Conservation (phyloP, 2,888 invertebrate genomes). For the Xanthorhoe spadicearia region DNA sequence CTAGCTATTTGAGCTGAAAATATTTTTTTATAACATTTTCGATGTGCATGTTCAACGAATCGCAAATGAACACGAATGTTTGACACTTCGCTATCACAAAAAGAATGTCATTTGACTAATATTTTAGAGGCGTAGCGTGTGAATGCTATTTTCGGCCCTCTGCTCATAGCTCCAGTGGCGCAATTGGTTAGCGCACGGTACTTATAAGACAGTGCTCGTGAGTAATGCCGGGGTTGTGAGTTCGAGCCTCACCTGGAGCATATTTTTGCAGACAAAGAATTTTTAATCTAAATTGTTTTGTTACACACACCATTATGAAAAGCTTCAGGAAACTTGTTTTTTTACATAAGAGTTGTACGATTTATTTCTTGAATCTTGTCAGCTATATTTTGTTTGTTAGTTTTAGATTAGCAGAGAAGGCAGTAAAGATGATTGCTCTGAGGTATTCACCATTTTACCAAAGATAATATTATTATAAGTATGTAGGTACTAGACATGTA, state of each 20-base stretch:
- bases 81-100: slow-evolving; percentile 62
- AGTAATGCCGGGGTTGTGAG: slow-evolving; percentile 99
- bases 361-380: no score
- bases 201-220: slow-evolving; percentile 99
- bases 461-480: no score
- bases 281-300: neutral
- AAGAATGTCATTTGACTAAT: slow-evolving; percentile 67
- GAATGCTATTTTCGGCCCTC: slow-evolving; percentile 56
- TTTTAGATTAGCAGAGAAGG: no score
- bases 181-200: slow-evolving; percentile 99
- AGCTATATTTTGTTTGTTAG: no score
- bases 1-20: slow-evolving; percentile 18
- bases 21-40: slow-evolving; percentile 22
- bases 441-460: no score
- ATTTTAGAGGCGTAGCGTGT: slow-evolving; percentile 46
- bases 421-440: no score
- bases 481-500: no score
- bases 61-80: slow-evolving; percentile 45
- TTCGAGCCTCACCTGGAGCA: slow-evolving; percentile 99
- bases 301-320: no score
- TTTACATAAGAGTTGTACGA: neutral
- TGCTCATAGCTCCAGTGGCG: slow-evolving; percentile 95
- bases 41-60: slow-evolving; percentile 32
- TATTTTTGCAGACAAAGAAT: slow-evolving; percentile 66
- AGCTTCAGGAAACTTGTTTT: no score